phyloP scores from a whole-genome alignment of 2,113 vertebrate species.

The Dendrocopos noguchii region DNA sequence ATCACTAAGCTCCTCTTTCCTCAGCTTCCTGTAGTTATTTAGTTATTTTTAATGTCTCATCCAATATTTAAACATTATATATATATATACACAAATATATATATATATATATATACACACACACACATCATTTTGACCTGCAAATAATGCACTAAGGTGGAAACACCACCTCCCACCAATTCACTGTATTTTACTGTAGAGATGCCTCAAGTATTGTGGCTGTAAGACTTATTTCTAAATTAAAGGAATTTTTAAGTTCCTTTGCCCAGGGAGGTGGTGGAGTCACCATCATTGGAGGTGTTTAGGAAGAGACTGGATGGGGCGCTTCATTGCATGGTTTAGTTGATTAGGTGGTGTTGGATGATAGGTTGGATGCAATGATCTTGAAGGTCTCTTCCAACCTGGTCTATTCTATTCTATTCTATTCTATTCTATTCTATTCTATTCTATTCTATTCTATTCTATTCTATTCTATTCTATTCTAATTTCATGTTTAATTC shows the following conservation, averaged over 20 bases:
- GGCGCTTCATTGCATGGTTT: too few relatives aligned
- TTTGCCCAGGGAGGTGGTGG: neutral
- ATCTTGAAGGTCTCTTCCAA: too few relatives aligned
- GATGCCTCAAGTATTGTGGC: neutral
- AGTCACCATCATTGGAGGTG: too few relatives aligned
- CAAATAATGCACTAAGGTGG: neutral
- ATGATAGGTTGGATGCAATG: too few relatives aligned
- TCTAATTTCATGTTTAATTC: neutral
- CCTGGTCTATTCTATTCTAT: too few relatives aligned
- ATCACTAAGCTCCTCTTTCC: neutral
- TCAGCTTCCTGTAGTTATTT: neutral
- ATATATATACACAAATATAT: neutral
- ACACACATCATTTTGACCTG: neutral
- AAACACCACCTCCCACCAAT: neutral
- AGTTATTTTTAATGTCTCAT: neutral
- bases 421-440: too few relatives aligned
- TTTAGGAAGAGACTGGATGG: too few relatives aligned
- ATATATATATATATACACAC: too few relatives aligned
- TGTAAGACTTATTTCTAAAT: neutral
- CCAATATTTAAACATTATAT: neutral
- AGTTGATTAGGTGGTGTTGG: too few relatives aligned
- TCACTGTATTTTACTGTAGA: neutral
- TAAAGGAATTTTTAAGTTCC: neutral
- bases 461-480: too few relatives aligned
- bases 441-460: too few relatives aligned